These are phyloP conservation scores for Clarias pachynema DNA, from an alignment of 2,797 vertebrate genomes.

Conservation along the genomic window DNA sequence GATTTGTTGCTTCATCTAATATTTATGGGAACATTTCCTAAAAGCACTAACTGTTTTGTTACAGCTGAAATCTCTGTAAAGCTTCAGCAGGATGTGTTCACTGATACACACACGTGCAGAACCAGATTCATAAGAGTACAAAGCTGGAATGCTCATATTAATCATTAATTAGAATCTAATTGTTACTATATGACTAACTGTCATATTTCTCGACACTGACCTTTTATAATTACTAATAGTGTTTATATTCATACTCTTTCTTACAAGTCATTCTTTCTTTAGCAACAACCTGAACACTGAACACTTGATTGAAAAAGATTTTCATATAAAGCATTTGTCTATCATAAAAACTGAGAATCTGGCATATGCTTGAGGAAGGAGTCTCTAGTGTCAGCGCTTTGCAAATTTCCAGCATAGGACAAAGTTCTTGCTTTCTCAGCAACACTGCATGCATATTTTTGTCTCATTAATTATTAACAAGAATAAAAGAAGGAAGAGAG, in stretches of 20 bases:
- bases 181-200: neutral
- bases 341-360: neutral
- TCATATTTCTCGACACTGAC: neutral
- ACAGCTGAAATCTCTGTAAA: neutral
- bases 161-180: neutral
- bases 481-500: neutral
- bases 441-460: neutral
- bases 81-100: neutral
- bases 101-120: neutral
- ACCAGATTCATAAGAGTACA: neutral
- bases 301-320: no score
- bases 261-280: neutral
- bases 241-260: neutral
- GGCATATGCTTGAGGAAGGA: neutral
- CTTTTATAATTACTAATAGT: no score
- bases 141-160: neutral
- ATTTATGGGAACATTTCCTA: constrained; percentile 28
- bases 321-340: no score
- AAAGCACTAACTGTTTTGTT: neutral
- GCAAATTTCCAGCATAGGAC: neutral
- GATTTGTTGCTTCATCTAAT: constrained; percentile 2
- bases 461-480: neutral
- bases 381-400: neutral
- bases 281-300: neutral
- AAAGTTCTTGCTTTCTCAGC: neutral